A percentile compares a stretch with the other conserved stretches of the same genome.
These are phyloP conservation scores for Diadromus collaris DNA, from an alignment of 2,888 invertebrate species.

Conservation along the genomic window DNA sequence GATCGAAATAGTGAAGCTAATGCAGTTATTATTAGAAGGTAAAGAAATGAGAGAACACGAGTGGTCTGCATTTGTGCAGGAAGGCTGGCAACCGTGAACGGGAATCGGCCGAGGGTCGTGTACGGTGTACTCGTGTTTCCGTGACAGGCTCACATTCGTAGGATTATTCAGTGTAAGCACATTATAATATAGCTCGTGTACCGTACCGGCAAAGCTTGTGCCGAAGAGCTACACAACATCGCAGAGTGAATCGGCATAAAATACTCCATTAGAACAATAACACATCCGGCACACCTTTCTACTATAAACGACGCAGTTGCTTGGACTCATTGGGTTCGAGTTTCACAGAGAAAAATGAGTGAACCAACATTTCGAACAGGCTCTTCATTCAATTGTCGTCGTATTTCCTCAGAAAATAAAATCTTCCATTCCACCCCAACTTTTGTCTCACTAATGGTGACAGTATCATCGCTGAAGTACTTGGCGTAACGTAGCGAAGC, in stretches of 20 bases:
- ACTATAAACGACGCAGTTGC: not conserved
- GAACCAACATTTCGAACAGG: conserved; percentile 1
- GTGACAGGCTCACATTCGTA: conserved; percentile 54
- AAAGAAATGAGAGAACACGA: conserved; percentile 33
- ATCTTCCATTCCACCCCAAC: not conserved
- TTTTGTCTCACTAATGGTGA: not conserved
- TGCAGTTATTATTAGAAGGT: conserved; percentile 49
- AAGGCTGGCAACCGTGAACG: conserved; percentile 50
- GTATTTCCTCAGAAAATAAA: conserved; percentile 38
- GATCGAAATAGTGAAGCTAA: conserved; percentile 26
- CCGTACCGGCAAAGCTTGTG: conserved; percentile 1
- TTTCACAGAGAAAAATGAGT: conserved; percentile 6
- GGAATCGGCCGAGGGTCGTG: conserved; percentile 4
- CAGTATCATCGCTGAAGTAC: not conserved
- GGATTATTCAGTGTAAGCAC: conserved; percentile 9
- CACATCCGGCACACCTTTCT: not conserved
- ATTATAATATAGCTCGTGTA: conserved; percentile 1
- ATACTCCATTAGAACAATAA: not conserved
- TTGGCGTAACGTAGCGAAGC: conserved; percentile 12
- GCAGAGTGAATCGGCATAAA: conserved; percentile 4
- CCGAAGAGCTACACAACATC: not conserved
- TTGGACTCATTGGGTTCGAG: not conserved
- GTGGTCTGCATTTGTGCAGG: conserved; percentile 52
- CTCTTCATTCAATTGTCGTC: not conserved
- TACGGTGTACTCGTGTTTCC: conserved; percentile 44